phyloP scores from a whole-genome alignment of 2,888 invertebrate species.

The Lypha dubia region DNA sequence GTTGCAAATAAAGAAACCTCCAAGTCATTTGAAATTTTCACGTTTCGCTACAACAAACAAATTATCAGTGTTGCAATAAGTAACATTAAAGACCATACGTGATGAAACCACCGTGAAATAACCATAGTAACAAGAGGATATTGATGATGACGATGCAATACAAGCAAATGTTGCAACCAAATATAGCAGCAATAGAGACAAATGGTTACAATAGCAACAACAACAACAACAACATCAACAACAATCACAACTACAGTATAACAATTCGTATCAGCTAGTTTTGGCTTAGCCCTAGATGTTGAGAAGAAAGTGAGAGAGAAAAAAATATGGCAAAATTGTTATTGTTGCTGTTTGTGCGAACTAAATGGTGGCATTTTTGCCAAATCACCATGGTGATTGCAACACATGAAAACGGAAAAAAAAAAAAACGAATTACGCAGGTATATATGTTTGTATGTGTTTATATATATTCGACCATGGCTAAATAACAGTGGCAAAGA shows the following conservation, averaged over 20 bases:
- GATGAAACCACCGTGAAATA: conserved; percentile 69
- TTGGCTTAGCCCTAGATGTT: conserved; percentile 18
- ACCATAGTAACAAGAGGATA: conserved; percentile 64
- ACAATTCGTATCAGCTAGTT: conserved; percentile 11
- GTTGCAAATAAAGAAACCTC: conserved; percentile 68
- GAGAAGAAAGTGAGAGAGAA: conserved; percentile 20
- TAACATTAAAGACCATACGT: conserved; percentile 66
- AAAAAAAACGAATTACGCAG: not conserved
- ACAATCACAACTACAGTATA: not conserved
- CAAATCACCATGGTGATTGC: conserved; percentile 60
- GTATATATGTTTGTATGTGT: not conserved
- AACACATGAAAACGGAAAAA: conserved; percentile 30
- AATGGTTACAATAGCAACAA: conserved; percentile 13
- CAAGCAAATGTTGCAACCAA: conserved; percentile 43
- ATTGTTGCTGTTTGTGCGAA: conserved; percentile 39
- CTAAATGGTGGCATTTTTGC: conserved; percentile 50
- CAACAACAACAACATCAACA: not conserved
- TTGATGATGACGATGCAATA: conserved; percentile 64
- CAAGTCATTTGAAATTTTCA: conserved; percentile 74
- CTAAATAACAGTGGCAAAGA: conserved; percentile 4
- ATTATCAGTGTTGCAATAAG: conserved; percentile 71
- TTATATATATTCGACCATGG: not conserved
- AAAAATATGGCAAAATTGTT: conserved; percentile 29
- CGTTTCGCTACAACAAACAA: conserved; percentile 73
- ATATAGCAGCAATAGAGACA: conserved; percentile 28